Conservation (phyloP, 2,797 vertebrate genomes). For the Diglossa cyanea region DNA sequence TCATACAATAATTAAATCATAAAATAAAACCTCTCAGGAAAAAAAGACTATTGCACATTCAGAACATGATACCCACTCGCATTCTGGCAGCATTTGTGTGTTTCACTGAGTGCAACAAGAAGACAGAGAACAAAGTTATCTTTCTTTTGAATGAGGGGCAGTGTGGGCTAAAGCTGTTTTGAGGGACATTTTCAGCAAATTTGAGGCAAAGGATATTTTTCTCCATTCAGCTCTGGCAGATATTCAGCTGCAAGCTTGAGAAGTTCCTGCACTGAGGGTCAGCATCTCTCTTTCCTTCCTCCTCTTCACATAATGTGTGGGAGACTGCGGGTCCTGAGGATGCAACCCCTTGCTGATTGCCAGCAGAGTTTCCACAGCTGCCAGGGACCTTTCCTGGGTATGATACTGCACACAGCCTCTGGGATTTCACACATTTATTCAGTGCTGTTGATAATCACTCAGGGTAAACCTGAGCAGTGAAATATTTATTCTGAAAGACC, state of each 20-base stretch:
- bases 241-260: not conserved
- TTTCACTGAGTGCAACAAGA: not conserved
- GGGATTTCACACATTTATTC: not conserved
- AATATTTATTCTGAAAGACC: not conserved
- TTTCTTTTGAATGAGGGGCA: not conserved
- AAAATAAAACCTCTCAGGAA: not conserved
- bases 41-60: not conserved
- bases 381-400: not conserved
- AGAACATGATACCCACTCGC: not conserved
- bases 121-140: not conserved
- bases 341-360: not conserved
- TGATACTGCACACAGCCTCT: not conserved
- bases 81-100: not conserved
- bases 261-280: not conserved
- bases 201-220: not conserved
- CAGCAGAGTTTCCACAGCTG: not conserved
- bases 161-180: not conserved
- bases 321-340: not conserved
- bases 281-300: not conserved
- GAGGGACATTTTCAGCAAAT: not conserved
- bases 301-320: fast-evolving
- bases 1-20: not conserved
- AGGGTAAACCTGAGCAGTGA: not conserved
- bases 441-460: not conserved
- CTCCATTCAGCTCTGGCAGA: not conserved